phyloP scores from a whole-genome alignment of 2,113 vertebrate species.

The Aphelocoma coerulescens region DNA sequence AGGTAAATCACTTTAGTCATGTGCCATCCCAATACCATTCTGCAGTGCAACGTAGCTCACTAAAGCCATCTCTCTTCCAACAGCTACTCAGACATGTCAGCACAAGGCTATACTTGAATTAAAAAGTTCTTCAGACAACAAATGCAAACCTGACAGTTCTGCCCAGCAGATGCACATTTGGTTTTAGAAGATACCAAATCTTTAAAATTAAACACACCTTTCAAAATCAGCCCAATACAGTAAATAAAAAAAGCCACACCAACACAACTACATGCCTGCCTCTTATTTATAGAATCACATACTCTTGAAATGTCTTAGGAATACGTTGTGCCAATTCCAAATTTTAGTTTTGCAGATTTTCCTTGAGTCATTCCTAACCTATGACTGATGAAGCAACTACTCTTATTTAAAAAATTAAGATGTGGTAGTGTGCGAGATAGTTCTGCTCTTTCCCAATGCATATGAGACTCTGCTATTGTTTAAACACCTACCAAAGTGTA shows the following conservation, averaged over 20 bases:
- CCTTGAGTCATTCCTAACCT: not conserved
- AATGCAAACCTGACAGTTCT: not conserved
- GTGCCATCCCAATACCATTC: not conserved
- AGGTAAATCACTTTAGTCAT: not conserved
- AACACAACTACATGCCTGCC: not conserved
- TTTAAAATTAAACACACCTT: not conserved
- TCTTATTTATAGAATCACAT: not conserved
- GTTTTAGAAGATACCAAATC: not conserved
- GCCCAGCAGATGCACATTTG: not conserved
- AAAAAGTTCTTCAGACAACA: not conserved
- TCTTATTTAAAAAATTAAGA: not conserved
- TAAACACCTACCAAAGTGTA: not conserved
- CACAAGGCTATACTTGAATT: not conserved
- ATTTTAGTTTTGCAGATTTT: not conserved
- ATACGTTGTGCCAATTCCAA: not conserved
- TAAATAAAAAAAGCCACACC: accelerated
- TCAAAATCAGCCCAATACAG: not conserved
- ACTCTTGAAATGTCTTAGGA: not conserved
- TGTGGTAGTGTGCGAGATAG: not conserved
- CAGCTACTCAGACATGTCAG: not conserved
- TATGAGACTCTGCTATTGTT: not conserved
- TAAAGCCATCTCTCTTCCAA: not conserved
- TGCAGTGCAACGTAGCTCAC: not conserved
- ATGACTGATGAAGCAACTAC: not conserved
- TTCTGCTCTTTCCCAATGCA: not conserved